Evolutionary conservation across 2,113 vertebrate genomes (phyloP).

Genomic region (Patagioenas fasciata): DNA sequence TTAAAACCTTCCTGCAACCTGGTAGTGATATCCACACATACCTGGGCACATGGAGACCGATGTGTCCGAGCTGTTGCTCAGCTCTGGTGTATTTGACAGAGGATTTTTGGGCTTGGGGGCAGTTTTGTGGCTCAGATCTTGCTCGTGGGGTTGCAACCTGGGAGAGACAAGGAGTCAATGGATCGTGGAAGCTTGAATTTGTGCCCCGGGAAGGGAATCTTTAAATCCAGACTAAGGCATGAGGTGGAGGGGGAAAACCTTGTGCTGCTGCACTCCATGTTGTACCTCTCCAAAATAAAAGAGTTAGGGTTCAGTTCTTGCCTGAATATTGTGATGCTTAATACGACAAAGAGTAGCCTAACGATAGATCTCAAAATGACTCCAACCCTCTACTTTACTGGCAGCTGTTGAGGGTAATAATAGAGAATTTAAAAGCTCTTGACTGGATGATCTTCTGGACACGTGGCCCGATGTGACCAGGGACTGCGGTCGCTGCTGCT

Average conservation of each 20-base stretch:
- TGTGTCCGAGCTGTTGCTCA: neutral
- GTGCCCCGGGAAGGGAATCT: neutral
- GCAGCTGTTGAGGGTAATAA: neutral
- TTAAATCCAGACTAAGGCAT: neutral
- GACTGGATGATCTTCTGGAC: neutral
- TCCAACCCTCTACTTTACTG: neutral
- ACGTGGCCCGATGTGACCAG: neutral
- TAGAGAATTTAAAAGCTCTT: neutral
- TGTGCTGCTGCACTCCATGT: neutral
- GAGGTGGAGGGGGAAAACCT: neutral
- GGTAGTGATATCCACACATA: neutral
- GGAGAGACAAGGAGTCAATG: neutral
- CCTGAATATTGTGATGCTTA: neutral
- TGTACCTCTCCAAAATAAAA: neutral
- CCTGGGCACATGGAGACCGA: no score
- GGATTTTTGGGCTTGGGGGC: neutral
- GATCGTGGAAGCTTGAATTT: neutral
- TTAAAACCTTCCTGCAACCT: neutral
- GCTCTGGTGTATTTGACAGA: neutral
- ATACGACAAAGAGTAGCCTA: neutral
- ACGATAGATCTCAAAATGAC: neutral
- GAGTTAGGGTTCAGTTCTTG: neutral
- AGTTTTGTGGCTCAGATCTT: fast-evolving
- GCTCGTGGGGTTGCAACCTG: neutral
- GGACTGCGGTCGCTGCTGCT: neutral